Evolutionary conservation across 2,113 vertebrate genomes (phyloP), one percentile per base, ranked within the genome.

Genomic region (Malurus cyaneus): DNA sequence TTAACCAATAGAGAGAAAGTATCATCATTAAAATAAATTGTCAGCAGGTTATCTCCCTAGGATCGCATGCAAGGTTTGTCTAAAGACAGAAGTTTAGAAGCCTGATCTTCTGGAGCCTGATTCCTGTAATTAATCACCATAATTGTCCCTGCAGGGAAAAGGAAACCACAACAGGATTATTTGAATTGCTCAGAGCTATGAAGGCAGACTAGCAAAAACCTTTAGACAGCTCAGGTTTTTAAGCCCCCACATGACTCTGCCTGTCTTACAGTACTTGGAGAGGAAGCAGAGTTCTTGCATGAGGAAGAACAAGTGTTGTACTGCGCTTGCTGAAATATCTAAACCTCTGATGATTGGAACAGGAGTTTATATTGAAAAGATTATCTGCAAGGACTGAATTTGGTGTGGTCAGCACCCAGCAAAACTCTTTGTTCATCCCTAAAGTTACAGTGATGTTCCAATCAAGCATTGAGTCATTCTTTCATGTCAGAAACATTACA

Each of bases 191-290:
- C 50, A 61, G 36, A 65, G 36, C 12, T 54, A 7, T n/a, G 24
- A 78, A 73, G 18, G 11, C 21, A 74, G 18, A 71, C n/a, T 56
- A 71, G 8, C 6, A 66, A 70, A 82, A 66, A 7, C 7, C 18
- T 80, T 73, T 53, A 74, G 31, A 52, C 7, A 82, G n/a, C 12
- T 32, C 47, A 82, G 34, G 34, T 66, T 93, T 81, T 36, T 49
- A 41, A 70, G 3, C 9, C 31, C 10, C 0, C 0, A 20, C 9
- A n/a, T 0, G 2, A 29, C 25, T 81, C 16, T 4, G 2, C 4
- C 7, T 71, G 9, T 54, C 12, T 54, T 67, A 31, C 11, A n/a
- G 19, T 29, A 44, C 18, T 72, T 72, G 6, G 9, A 74, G 28
- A 47, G 18, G 44, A 69, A 82, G 18, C 29, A 61, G 14, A 67